Conservation (phyloP, 2,888 invertebrate genomes). For the Scaptomyza polygonia region DNA sequence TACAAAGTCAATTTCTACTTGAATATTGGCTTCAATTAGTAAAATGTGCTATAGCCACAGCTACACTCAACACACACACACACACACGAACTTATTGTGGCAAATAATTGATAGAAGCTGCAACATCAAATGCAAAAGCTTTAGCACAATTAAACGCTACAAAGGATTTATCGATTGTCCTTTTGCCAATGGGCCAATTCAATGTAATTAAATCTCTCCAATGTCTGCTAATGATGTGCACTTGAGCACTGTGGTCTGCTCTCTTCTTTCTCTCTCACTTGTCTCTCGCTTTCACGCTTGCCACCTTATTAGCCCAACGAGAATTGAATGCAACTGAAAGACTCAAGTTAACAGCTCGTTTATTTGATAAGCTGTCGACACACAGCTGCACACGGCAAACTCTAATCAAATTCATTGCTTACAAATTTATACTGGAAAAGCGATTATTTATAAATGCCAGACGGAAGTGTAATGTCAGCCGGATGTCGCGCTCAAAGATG, state of each 20-base stretch:
- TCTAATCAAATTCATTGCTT: constrained; percentile 72
- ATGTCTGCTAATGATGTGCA: constrained; percentile 67
- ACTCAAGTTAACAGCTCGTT: constrained; percentile 16
- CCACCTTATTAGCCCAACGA: constrained; percentile 19
- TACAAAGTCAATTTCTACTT: constrained; percentile 19
- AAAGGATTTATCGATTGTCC: constrained; percentile 46
- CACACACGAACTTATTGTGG: constrained; percentile 20
- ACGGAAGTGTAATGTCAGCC: constrained; percentile 73
- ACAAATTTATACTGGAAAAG: constrained; percentile 53
- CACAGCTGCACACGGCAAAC: constrained; percentile 6
- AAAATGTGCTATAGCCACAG: constrained; percentile 15
- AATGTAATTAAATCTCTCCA: constrained; percentile 73
- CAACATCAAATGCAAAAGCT: constrained; percentile 50
- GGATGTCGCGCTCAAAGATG: constrained; percentile 59
- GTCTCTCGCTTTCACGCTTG: too few relatives aligned
- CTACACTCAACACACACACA: background rate
- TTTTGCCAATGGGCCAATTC: constrained; percentile 60
- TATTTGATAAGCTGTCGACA: constrained; percentile 31
- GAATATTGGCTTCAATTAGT: constrained; percentile 48
- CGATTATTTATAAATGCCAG: constrained; percentile 62
- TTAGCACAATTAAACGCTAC: constrained; percentile 40
- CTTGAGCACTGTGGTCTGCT: constrained; percentile 46
- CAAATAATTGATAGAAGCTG: constrained; percentile 50
- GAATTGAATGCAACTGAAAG: constrained; percentile 30
- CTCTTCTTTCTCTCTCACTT: too few relatives aligned